phyloP scores from a whole-genome alignment of 2,888 invertebrate species.

The Sthenelais limicola region DNA sequence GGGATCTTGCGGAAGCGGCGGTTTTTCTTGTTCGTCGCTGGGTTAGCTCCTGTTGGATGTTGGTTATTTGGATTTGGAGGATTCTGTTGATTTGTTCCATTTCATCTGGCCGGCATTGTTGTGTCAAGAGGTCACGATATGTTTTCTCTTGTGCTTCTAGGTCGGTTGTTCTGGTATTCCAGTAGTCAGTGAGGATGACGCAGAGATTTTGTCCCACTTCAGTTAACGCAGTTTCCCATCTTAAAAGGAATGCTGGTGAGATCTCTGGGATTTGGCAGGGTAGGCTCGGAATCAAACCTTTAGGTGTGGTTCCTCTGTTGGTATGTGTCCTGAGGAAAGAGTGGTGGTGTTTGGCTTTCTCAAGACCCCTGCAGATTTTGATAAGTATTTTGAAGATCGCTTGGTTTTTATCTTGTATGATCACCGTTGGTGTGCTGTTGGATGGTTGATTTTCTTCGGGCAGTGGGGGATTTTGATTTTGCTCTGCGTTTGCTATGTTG shows the following conservation, averaged over 20 bases:
- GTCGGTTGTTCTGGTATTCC: not conserved
- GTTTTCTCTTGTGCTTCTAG: not conserved
- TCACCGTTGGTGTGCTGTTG: too few species aligned
- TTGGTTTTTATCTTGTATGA: slow-evolving; percentile 4
- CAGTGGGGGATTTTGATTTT: too few species aligned
- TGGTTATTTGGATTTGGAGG: not conserved
- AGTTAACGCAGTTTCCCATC: not conserved
- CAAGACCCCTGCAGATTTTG: not conserved
- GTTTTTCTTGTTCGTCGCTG: not conserved
- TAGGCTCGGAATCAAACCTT: not conserved
- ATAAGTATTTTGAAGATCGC: not conserved
- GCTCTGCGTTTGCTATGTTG: too few species aligned
- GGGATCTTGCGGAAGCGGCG: not conserved
- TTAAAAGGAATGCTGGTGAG: not conserved
- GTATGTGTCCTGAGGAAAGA: not conserved
- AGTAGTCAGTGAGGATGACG: not conserved
- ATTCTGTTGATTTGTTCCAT: not conserved
- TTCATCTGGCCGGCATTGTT: not conserved
- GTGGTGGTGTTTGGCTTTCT: not conserved
- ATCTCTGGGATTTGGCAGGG: not conserved
- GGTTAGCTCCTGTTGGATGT: not conserved
- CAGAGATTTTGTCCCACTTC: not conserved
- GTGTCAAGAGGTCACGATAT: not conserved
- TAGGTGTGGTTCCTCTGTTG: not conserved
- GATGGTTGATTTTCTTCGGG: too few species aligned